Percentiles rank a stretch among this genome's conserved stretches.
Conservation (phyloP, 2,888 invertebrate species). For the Timema cristinae region DNA sequence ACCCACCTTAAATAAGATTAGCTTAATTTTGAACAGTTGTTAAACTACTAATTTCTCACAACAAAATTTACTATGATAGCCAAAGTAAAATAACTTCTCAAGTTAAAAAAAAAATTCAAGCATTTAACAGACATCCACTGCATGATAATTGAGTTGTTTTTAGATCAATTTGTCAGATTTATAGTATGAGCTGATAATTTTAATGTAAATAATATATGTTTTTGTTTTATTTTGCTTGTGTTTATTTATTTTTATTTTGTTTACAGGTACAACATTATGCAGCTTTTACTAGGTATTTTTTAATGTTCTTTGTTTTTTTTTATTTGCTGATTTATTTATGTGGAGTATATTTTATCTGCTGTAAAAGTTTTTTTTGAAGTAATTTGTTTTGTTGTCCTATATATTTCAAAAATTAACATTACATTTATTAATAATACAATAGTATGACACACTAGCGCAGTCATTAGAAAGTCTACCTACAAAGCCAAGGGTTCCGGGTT, state of each 20-base stretch:
- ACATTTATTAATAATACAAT: no score
- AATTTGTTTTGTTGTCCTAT: background rate
- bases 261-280: slow-evolving; percentile 20
- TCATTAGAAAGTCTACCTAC: no score
- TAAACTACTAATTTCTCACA: background rate
- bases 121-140: no score
- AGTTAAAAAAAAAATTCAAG: background rate
- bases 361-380: background rate
- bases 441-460: no score
- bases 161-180: no score
- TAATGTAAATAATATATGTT: no score
- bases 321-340: slow-evolving; percentile 26
- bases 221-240: slow-evolving; percentile 1
- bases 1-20: no score
- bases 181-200: no score
- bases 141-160: no score
- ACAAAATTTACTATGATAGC: background rate
- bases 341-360: slow-evolving; percentile 35
- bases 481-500: no score
- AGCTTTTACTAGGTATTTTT: slow-evolving; percentile 5
- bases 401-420: no score
- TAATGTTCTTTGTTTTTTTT: slow-evolving; percentile 19
- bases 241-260: slow-evolving; percentile 24
- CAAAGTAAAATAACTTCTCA: background rate
- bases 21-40: no score